Percentiles rank a stretch among this genome's conserved stretches.
phyloP scores from a whole-genome alignment of 2,888 invertebrate species.

The Parnassius mnemosyne region DNA sequence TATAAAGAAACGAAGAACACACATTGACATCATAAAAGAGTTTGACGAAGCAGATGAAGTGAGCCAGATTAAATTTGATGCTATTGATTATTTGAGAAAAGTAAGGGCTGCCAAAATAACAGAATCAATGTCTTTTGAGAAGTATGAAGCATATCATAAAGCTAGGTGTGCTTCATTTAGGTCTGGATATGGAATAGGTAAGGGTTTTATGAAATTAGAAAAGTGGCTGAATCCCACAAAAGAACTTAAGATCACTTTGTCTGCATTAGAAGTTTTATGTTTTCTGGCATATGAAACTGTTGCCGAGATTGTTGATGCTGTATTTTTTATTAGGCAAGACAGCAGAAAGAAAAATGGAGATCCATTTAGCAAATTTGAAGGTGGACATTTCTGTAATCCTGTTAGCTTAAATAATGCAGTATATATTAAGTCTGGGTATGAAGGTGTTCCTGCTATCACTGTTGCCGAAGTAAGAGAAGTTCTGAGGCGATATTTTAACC shows the following conservation, averaged over 20 bases:
- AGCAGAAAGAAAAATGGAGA: conserved; percentile 84
- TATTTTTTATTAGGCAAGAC: conserved; percentile 90
- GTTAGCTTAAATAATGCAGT: conserved; percentile 79
- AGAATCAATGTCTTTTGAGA: conserved; percentile 75
- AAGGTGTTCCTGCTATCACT: conserved; percentile 85
- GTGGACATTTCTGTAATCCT: conserved; percentile 83
- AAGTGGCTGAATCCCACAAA: conserved; percentile 83
- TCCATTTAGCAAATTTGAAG: conserved; percentile 84
- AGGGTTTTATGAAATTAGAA: conserved; percentile 80
- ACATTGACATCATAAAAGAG: conserved; percentile 75
- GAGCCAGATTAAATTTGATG: conserved; percentile 75
- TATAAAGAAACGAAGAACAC: conserved; percentile 64
- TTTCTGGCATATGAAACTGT: conserved; percentile 95
- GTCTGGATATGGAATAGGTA: conserved; percentile 69
- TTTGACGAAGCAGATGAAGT: conserved; percentile 81
- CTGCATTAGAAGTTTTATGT: conserved; percentile 88
- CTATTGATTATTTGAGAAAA: conserved; percentile 79
- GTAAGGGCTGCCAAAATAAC: conserved; percentile 80
- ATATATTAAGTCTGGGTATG: conserved; percentile 80
- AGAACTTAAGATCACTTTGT: conserved; percentile 81
- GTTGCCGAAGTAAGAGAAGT: conserved; percentile 92
- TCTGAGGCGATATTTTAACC: conserved; percentile 85
- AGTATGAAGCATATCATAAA: conserved; percentile 89
- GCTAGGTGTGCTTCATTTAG: conserved; percentile 88
- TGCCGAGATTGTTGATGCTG: conserved; percentile 92